Conservation (phyloP, 2,113 vertebrate genomes). For the Vanacampus margaritifer region DNA sequence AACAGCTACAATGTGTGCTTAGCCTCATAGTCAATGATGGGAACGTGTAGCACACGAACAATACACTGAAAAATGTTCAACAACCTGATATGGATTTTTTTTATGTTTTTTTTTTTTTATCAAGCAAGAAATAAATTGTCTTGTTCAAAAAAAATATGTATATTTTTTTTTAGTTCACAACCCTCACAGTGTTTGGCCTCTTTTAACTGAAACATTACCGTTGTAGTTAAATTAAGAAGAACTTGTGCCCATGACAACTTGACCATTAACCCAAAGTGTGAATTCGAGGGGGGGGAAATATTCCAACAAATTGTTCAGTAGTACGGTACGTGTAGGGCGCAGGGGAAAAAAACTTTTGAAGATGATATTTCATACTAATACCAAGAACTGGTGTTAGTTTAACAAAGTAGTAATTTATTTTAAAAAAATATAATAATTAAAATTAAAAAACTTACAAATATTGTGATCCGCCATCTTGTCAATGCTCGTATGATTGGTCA, state of each 20-base stretch:
- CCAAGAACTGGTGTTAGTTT: no score
- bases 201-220: neutral
- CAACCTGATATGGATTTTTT: slow-evolving; percentile 21
- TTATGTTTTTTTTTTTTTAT: slow-evolving; percentile 1
- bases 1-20: slow-evolving; percentile 22
- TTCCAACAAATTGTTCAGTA: no score
- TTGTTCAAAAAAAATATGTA: slow-evolving; percentile 39
- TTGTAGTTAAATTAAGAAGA: neutral
- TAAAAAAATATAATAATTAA: no score
- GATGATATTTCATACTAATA: no score
- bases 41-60: slow-evolving; percentile 48
- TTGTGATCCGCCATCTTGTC: no score
- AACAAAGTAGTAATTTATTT: no score
- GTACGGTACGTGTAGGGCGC: no score
- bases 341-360: no score
- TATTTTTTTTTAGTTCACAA: neutral
- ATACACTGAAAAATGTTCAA: slow-evolving; percentile 30
- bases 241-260: neutral
- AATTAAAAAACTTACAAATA: no score
- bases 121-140: slow-evolving; percentile 4
- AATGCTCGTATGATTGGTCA: neutral
- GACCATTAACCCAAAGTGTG: no score
- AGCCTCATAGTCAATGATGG: slow-evolving; percentile 35
- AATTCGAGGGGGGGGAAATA: no score
- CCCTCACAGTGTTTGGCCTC: neutral